phyloP scores from a whole-genome alignment of 2,888 invertebrate species.

The Parnassius glacialis region DNA sequence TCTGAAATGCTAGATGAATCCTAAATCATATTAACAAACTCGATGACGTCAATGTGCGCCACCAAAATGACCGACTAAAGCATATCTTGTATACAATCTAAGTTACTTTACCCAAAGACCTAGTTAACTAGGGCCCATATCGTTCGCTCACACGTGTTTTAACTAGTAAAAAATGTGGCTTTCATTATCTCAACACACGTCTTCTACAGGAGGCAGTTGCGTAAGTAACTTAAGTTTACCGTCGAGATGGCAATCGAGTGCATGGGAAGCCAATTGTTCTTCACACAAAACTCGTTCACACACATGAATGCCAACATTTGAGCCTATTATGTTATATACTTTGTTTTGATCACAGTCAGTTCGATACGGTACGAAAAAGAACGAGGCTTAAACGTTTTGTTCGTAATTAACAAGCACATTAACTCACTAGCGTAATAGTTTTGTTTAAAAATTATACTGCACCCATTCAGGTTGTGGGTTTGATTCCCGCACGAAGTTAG shows the following conservation, averaged over 20 bases:
- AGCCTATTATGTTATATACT: constrained; percentile 47
- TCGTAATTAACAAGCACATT: neutral
- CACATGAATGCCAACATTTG: constrained; percentile 64
- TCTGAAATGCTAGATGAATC: constrained; percentile 28
- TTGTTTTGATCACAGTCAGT: constrained; percentile 57
- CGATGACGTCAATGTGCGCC: constrained; percentile 25
- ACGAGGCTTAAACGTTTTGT: constrained; percentile 9
- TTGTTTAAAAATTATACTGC: too few relatives aligned
- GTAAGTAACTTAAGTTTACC: constrained; percentile 68
- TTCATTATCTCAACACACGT: constrained; percentile 68
- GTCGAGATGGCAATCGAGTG: constrained; percentile 66
- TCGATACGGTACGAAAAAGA: constrained; percentile 38
- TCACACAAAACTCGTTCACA: constrained; percentile 55
- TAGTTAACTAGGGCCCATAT: constrained; percentile 56
- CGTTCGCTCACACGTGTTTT: constrained; percentile 65
- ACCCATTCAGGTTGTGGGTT: too few relatives aligned
- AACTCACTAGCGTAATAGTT: neutral
- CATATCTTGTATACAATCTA: constrained; percentile 25
- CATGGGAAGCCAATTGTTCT: constrained; percentile 66
- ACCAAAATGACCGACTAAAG: constrained; percentile 13
- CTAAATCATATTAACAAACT: constrained; percentile 26
- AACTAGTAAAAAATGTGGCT: constrained; percentile 60
- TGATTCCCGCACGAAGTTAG: too few relatives aligned
- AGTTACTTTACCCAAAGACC: constrained; percentile 52
- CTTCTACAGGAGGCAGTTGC: constrained; percentile 56